Evolutionary conservation across 2,797 vertebrate genomes (phyloP).

Genomic region (Macrochelys suwanniensis): DNA sequence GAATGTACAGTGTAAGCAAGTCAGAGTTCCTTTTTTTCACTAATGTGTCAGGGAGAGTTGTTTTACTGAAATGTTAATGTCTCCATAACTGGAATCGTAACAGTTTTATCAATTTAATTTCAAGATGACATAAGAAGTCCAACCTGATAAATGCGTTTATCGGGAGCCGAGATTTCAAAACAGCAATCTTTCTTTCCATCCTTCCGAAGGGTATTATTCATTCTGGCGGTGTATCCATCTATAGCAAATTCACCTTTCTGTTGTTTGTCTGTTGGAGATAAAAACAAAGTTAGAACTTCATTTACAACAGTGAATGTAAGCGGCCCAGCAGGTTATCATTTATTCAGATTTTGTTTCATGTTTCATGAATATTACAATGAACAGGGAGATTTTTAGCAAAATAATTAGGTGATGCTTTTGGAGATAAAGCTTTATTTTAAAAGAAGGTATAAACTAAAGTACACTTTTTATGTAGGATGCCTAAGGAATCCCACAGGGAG

Average conservation of each 20-base stretch:
- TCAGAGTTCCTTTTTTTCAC: slow-evolving; percentile 40
- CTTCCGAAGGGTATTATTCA: slow-evolving; percentile 92
- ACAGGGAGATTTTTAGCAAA: slow-evolving; percentile 44
- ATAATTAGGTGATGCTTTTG: slow-evolving; percentile 51
- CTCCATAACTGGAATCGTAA: slow-evolving; percentile 77
- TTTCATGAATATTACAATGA: slow-evolving; percentile 64
- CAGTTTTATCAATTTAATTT: slow-evolving; percentile 84
- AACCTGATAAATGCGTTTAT: slow-evolving; percentile 98
- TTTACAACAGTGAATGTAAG: slow-evolving; percentile 66
- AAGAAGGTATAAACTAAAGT: slow-evolving; percentile 26
- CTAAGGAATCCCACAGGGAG: slow-evolving; percentile 38
- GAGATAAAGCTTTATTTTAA: slow-evolving; percentile 60
- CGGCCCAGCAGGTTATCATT: slow-evolving; percentile 61
- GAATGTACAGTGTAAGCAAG: slow-evolving; percentile 67
- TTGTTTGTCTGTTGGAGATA: slow-evolving; percentile 93
- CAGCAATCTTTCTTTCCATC: slow-evolving; percentile 97
- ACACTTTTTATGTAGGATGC: slow-evolving; percentile 47
- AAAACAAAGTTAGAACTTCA: slow-evolving; percentile 79
- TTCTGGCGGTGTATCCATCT: slow-evolving; percentile 92
- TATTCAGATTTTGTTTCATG: slow-evolving; percentile 73
- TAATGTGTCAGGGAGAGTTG: slow-evolving; percentile 72
- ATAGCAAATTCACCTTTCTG: slow-evolving; percentile 98
- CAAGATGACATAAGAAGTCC: slow-evolving; percentile 78
- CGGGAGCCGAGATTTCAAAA: slow-evolving; percentile 95
- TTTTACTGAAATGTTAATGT: slow-evolving; percentile 81